Base-by-base conservation (phyloP, 1,140 invertebrate genomes). In the Anastatus disparis region DNA sequence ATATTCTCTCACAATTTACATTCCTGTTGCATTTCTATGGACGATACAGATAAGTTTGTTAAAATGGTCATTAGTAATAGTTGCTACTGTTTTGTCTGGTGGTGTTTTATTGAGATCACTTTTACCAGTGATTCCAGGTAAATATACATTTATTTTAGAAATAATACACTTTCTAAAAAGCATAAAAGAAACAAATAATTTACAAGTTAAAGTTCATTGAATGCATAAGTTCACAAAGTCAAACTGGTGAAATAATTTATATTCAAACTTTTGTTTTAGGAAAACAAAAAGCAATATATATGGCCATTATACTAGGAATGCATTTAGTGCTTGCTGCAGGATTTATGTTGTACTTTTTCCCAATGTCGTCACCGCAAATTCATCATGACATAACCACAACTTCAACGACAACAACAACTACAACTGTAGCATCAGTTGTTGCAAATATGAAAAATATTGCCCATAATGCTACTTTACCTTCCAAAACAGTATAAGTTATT, bases 11-110 rank as follows among this genome's bases (percentile, higher is more conserved):
- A 91, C 94, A 35, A 95, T 98, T 73, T 99, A 96, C 81, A 91
- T 99, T 77, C 97, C 97, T 9, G 92, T 97, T 6, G 94, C 95
- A n/a, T 91, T 98, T 76, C 84, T 98, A 7, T 98, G 96, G 95
- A 91, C 95, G 0, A 94, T 98, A 71, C 90, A 93, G 84, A 88
- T 96, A 9, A 87, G 86, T 4, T 91, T 92, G 89, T 86, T 98
- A 17, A 95, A 97, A 77, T 98, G 96, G 96, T 76, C 92, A 26
- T 86, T 98, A 44, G 93, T 96, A 0, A 83, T 94, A 46, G 83
- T 93, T 69, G 94, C 93, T 2, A 91, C 94, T 15, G 81, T 91
- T 29, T 82, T 97, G 6, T 97, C 95, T 29, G 96, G 96, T 24
- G 90, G 91, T 42, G 95, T 97, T 22, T 87, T 98, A 17, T 86